phyloP scores from a whole-genome alignment of 64 coral and sea anemone genomes.

The Astreopora myriophthalma region DNA sequence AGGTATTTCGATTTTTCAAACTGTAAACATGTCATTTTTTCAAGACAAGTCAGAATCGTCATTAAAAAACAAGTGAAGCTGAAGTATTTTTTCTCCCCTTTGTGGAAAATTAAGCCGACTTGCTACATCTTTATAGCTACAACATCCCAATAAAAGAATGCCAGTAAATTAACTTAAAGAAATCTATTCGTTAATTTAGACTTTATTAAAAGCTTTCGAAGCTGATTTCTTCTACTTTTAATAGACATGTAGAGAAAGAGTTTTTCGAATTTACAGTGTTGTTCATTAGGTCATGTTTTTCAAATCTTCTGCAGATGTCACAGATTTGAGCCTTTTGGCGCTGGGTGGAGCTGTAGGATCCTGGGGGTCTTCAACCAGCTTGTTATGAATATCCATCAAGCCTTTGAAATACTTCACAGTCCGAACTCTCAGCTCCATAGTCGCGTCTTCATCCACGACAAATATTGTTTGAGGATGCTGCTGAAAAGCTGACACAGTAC shows the following conservation, averaged over 20 bases:
- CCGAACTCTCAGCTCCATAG: constrained; percentile 92
- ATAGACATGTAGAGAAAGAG: not conserved
- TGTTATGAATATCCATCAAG: constrained; percentile 97
- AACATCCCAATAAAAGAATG: no score
- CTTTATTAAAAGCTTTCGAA: no score
- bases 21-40: no score
- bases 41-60: no score
- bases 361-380: constrained; percentile 83
- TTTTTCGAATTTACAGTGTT: not conserved
- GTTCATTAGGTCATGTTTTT: not conserved
- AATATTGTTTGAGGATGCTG: constrained; percentile 92
- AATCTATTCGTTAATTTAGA: no score
- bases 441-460: constrained; percentile 96
- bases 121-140: no score
- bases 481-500: constrained; percentile 97
- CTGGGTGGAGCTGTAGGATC: constrained; percentile 78
- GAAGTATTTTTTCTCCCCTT: no score
- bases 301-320: not conserved
- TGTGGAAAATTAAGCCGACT: no score
- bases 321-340: constrained; percentile 75
- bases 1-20: no score
- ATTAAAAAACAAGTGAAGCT: no score
- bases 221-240: no score
- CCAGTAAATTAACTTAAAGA: no score
- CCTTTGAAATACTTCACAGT: constrained; percentile 99